Evolutionary conservation across 2,797 vertebrate species (phyloP).

Genomic region (Trichosurus vulpecula): DNA sequence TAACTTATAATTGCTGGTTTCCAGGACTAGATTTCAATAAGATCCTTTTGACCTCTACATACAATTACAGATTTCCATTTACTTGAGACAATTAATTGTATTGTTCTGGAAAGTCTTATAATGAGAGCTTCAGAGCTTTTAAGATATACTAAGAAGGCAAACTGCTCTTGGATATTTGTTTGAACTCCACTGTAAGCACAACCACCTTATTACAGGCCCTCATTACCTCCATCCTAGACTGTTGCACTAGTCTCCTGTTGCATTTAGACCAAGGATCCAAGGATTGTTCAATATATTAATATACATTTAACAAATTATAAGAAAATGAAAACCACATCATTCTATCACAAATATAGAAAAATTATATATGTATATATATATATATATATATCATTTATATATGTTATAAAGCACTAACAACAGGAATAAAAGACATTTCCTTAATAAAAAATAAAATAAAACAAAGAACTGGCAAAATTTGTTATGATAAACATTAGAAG

Average conservation of each 20-base stretch:
- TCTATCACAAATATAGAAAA: not conserved
- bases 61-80: not conserved
- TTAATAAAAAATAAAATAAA: not conserved
- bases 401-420: not conserved
- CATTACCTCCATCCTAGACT: not conserved
- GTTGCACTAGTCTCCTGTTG: not conserved
- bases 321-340: not conserved
- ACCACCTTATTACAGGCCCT: not conserved
- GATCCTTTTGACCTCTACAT: not conserved
- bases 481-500: not conserved
- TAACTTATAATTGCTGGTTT: not conserved
- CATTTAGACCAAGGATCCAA: not conserved
- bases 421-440: not conserved
- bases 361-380: no score
- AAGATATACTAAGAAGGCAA: not conserved
- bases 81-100: conserved; percentile 36
- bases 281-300: not conserved
- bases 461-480: not conserved
- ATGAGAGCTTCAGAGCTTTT: not conserved
- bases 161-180: not conserved
- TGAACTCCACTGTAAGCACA: not conserved
- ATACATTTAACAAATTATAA: not conserved
- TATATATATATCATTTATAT: not conserved
- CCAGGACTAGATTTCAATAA: conserved; percentile 5
- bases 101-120: conserved; percentile 11